A percentile compares a stretch with the other conserved stretches of the same genome.
Evolutionary conservation across 2,797 vertebrate genomes (phyloP).

Genomic region (Liparis tanakae): DNA sequence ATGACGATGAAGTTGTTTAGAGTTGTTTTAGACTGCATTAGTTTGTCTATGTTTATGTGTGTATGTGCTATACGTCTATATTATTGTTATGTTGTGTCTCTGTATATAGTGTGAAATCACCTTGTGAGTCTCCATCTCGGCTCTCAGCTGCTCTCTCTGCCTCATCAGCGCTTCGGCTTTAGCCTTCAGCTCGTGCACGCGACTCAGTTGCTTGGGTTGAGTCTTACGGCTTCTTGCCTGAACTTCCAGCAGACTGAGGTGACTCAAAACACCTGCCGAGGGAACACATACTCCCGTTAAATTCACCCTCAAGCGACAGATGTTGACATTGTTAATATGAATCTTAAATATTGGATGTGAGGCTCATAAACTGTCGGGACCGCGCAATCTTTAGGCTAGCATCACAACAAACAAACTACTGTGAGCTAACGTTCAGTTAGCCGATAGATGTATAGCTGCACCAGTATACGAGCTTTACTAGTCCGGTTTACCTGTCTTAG

Average conservation of each 20-base stretch:
- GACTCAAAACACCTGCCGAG: slow-evolving; percentile 82
- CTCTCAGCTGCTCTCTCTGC: slow-evolving; percentile 80
- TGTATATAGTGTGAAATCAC: neutral
- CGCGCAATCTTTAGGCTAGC: neutral
- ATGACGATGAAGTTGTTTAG: too few species aligned
- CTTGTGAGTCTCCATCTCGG: slow-evolving; percentile 67
- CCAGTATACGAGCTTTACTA: neutral
- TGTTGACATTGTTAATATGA: neutral
- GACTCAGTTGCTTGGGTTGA: slow-evolving; percentile 41
- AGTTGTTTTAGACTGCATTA: too few species aligned
- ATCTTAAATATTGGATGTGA: too few species aligned
- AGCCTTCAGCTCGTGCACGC: slow-evolving; percentile 61
- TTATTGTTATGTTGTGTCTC: too few species aligned
- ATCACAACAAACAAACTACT: slow-evolving; percentile 16
- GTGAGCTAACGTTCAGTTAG: neutral
- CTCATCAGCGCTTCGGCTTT: slow-evolving; percentile 70
- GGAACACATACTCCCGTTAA: neutral
- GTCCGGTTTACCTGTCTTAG: slow-evolving; percentile 42
- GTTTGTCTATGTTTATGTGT: too few species aligned
- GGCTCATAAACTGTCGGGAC: neutral
- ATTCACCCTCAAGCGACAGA: neutral
- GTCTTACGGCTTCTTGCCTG: slow-evolving; percentile 37
- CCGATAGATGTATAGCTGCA: neutral
- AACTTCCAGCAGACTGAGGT: slow-evolving; percentile 83
- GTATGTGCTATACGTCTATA: too few species aligned